Evolutionary conservation across 2,888 invertebrate species (phyloP), one percentile per base, ranked within the genome.

Genomic region (Philaethria dido): DNA sequence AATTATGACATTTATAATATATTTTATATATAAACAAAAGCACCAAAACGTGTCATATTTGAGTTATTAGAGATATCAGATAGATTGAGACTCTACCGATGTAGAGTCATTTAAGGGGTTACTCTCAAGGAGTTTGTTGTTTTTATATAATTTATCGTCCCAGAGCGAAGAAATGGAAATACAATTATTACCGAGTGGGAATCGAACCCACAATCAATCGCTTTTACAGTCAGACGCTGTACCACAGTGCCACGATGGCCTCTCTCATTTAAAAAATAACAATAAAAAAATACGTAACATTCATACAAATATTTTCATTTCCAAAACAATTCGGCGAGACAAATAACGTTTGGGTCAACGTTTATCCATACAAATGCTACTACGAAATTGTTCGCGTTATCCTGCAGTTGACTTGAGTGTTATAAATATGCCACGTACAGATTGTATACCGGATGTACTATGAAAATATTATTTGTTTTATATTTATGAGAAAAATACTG

Each of bases 321-420:
- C n/a, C 39, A 18, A 39, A 64, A 29, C n/a, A 55, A 36, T 36
- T 4, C 16, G 36, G 8, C 39, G 33, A 57, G 48, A 64, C 22
- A 47, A 64, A 57, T 57, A 47, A 57, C 39, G n/a, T 47, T 55
- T 39, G 57, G 47, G 33, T 47, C 57, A 64, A 57, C 47, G 57
- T 47, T n/a, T 6, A 64, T 64, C 57, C 39, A 55, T 55, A 64
- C 29, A 57, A 64, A 64, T 64, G 64, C 14, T 55, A 57, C 36
- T 13, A 16, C 16, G 36, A 22, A 57, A 47, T 47, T 18, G 55
- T 55, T 16, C 45, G 9, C 22, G 47, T 47, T 57, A 50, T 62
- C 45, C 57, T 64, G 57, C 55, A 57, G 47, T 57, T 48, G 64
- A 48, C 57, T 64, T 14, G 33, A 29, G n/a, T 3, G 29, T 29